Evolutionary conservation across 2,888 invertebrate genomes (phyloP), one percentile per base, ranked within the genome.

Genomic region (Metopia argyrocephala): DNA sequence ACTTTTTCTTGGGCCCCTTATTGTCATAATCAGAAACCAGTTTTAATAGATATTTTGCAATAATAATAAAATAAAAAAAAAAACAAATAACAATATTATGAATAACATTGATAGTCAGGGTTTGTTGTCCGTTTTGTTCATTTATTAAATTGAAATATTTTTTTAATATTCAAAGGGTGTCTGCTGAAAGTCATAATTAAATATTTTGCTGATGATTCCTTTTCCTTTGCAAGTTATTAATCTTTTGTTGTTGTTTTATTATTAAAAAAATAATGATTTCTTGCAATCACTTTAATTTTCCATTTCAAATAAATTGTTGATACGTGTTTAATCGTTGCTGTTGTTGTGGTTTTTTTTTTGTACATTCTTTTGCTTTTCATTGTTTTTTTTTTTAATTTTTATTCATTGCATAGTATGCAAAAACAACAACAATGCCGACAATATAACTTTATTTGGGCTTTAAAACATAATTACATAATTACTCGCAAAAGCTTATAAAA

Each of bases 151-250:
- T 3, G 31, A 12, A 6, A 31, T 5, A 3, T 12, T 38, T 38
- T 38, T 75, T 73, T 78, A 70, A 74, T 78, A 81, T 81, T 75
- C 81, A 70, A 66, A 25, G 61, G 65, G 70, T 69, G 73, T 81
- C 71, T n/a, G n/a, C n/a, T 38, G 38, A 74, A 74, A 70, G 64
- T 59, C 59, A 78, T 78, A 74, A 81, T 74, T 27, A 70, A 75
- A 81, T 81, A 78, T 78, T 75, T 78, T 71, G 48, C 20, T 61
- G 70, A 75, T 81, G 70, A 81, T 28, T 62, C 31, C 48, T 52
- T 59, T 50, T 57, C 23, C 9, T 54, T 62, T 76, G 66, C 52
- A 76, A 76, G 64, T 73, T 68, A 46, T 52, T 38, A 38, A 38
- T 38, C 12, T 15, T 9, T 4, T 38, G 15, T 57, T 31, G 23